Evolutionary conservation across 2,113 vertebrate species (phyloP).

Genomic region (Channa argus): DNA sequence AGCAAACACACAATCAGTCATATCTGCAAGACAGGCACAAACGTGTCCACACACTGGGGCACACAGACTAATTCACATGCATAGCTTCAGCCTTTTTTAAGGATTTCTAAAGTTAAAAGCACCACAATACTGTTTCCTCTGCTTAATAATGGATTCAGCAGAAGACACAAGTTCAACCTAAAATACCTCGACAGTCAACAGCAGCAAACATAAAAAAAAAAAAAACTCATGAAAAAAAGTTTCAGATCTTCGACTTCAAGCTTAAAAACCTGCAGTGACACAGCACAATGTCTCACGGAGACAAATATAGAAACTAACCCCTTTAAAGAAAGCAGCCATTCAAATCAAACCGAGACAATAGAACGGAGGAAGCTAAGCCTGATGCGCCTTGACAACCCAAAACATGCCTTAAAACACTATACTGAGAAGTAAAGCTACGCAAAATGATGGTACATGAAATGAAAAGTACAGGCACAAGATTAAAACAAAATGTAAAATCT

Average conservation of each 20-base stretch:
- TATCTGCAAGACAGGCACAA: too few relatives aligned
- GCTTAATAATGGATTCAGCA: constrained; percentile 38
- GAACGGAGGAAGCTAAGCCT: too few relatives aligned
- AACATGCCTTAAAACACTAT: too few relatives aligned
- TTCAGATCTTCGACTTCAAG: constrained; percentile 18
- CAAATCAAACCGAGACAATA: not conserved
- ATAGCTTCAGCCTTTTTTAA: constrained; percentile 23
- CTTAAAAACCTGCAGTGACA: constrained; percentile 19
- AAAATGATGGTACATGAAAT: too few relatives aligned
- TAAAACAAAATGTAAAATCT: not conserved
- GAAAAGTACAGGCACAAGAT: not conserved
- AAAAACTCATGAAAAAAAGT: not conserved
- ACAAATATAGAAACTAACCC: not conserved
- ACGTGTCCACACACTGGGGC: not conserved
- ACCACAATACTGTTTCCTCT: constrained; percentile 28
- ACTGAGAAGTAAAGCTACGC: too few relatives aligned
- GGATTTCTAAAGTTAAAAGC: constrained; percentile 17
- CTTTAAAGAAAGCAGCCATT: not conserved
- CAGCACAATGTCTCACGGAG: constrained; percentile 11
- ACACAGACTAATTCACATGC: constrained; percentile 5
- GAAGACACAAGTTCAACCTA: constrained; percentile 26
- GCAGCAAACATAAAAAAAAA: not conserved
- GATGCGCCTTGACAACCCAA: too few relatives aligned
- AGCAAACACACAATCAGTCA: not conserved
- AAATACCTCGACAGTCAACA: constrained; percentile 31